Conservation (phyloP, 2,113 vertebrate species). For the Nycticebus coucang region DNA sequence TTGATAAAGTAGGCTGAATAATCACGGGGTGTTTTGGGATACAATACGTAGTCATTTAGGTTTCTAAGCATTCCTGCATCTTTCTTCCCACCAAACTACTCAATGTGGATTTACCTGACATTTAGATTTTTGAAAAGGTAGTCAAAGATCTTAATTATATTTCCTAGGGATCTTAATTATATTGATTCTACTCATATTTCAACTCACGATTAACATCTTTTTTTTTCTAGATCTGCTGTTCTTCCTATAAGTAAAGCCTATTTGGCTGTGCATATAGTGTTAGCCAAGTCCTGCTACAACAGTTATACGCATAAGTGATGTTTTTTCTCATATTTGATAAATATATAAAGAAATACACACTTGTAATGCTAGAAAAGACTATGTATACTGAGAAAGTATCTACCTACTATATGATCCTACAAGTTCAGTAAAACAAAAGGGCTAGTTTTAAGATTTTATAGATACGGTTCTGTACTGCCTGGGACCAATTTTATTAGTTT, state of each 20-base stretch:
- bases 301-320: neutral
- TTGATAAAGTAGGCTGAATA: neutral
- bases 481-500: neutral
- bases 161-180: neutral
- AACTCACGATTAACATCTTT: neutral
- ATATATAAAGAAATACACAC: neutral
- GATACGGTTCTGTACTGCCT: neutral
- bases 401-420: neutral
- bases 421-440: neutral
- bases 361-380: neutral
- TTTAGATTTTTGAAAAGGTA: neutral
- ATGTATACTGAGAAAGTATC: neutral
- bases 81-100: neutral
- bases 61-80: neutral
- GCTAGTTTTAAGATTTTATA: conserved; percentile 14
- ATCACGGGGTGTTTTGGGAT: neutral
- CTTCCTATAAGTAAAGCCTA: neutral
- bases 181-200: neutral
- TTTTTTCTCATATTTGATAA: conserved; percentile 17
- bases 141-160: neutral
- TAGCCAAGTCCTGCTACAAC: neutral
- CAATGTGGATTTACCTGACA: neutral
- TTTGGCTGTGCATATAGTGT: neutral
- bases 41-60: neutral
- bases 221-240: neutral